Percentiles rank a stretch among this genome's conserved stretches.
phyloP scores from a whole-genome alignment of 2,888 invertebrate genomes.

The Oscheius sp. region DNA sequence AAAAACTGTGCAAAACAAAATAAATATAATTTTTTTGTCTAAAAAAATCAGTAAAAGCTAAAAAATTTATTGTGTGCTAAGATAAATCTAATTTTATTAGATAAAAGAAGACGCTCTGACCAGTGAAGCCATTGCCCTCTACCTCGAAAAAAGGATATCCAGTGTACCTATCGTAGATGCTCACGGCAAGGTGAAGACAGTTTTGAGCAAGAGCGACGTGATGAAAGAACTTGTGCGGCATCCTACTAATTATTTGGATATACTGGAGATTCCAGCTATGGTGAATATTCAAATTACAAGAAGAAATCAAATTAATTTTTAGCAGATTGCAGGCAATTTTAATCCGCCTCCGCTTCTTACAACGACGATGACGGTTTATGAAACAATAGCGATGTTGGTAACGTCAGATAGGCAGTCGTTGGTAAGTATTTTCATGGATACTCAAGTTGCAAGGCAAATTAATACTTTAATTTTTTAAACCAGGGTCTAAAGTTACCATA shows the following conservation, averaged over 20 bases:
- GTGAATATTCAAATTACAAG: conserved; percentile 8
- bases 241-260: conserved; percentile 51
- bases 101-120: conserved; percentile 41
- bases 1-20: no score
- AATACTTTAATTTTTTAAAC: no score
- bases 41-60: background rate
- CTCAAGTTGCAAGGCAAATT: no score
- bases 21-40: background rate
- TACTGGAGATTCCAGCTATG: conserved; percentile 51
- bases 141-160: conserved; percentile 57
- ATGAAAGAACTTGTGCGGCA: conserved; percentile 54
- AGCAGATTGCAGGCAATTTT: conserved; percentile 37
- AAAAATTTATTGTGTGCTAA: no score
- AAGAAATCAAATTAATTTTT: conserved; percentile 1
- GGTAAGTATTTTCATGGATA: conserved; percentile 30
- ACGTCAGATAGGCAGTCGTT: conserved; percentile 44
- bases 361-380: conserved; percentile 48
- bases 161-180: conserved; percentile 57
- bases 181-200: conserved; percentile 46
- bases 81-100: conserved; percentile 33
- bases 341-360: conserved; percentile 35
- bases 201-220: conserved; percentile 56
- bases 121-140: conserved; percentile 51
- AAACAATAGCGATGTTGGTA: conserved; percentile 51
- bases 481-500: no score